A percentile compares a stretch with the other conserved stretches of the same genome.
phyloP scores from a whole-genome alignment of 2,113 vertebrate species.

The Oreochromis aureus region DNA sequence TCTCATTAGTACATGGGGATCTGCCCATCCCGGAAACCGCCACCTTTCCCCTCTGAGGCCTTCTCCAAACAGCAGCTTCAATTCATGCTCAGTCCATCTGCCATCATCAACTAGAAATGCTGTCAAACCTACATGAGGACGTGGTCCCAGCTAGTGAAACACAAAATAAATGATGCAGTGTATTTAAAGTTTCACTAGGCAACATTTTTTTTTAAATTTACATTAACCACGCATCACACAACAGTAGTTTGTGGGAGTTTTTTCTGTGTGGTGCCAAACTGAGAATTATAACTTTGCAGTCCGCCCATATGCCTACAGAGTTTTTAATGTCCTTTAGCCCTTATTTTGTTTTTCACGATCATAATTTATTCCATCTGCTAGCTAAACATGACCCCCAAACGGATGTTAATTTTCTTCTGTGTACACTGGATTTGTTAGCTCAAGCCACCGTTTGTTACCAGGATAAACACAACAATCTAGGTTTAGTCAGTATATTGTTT shows the following conservation, averaged over 20 bases:
- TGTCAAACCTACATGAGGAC: not conserved
- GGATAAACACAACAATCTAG: not conserved
- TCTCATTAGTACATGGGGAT: not conserved
- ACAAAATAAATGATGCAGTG: not conserved
- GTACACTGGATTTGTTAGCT: not conserved
- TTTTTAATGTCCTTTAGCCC: not conserved
- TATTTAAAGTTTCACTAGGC: fast-evolving
- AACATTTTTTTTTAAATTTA: not conserved
- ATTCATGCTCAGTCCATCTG: not conserved
- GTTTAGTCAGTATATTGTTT: not conserved
- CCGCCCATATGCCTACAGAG: not conserved
- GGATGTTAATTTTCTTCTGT: not conserved
- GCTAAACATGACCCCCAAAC: not conserved
- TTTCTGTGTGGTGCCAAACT: fast-evolving
- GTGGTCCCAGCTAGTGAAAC: not conserved
- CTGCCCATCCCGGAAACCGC: not conserved
- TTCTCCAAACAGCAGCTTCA: not conserved
- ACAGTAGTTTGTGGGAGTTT: not conserved
- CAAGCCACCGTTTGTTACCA: not conserved
- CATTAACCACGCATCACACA: not conserved
- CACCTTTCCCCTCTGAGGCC: not conserved
- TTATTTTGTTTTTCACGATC: not conserved
- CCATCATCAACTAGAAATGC: not conserved
- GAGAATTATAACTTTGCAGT: not conserved
- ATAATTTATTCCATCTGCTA: not conserved